Percentiles rank a stretch among this genome's conserved stretches.
phyloP scores from a whole-genome alignment of 2,888 invertebrate species.

The Ophraella communa region DNA sequence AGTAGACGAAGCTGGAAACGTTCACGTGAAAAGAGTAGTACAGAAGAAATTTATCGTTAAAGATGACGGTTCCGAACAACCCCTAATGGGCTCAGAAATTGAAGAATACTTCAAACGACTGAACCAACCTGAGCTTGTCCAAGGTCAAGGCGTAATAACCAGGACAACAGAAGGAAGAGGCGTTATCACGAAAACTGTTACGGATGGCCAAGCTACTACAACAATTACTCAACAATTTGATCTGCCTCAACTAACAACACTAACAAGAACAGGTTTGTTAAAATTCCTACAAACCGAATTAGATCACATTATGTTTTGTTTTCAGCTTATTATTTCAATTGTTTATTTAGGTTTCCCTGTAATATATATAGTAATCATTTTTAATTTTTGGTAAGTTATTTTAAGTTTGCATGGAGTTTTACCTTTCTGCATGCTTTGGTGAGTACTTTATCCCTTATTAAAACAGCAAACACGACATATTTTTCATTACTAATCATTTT shows the following conservation, averaged over 20 bases:
- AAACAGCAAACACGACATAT: not conserved
- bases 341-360: conserved; percentile 28
- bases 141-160: conserved; percentile 44
- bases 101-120: conserved; percentile 52
- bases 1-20: conserved; percentile 63
- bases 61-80: conserved; percentile 41
- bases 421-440: conserved; percentile 38
- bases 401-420: conserved; percentile 43
- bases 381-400: conserved; percentile 44
- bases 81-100: conserved; percentile 46
- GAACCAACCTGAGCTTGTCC: conserved; percentile 38
- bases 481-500: conserved; percentile 18
- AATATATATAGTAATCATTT: conserved; percentile 6
- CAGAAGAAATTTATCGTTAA: conserved; percentile 61
- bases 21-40: conserved; percentile 62
- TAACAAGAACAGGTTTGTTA: conserved; percentile 52
- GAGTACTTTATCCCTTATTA: conserved; percentile 22
- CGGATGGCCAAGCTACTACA: conserved; percentile 51
- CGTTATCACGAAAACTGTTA: conserved; percentile 46
- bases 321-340: conserved; percentile 20
- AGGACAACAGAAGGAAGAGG: conserved; percentile 44
- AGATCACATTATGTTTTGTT: conserved; percentile 9
- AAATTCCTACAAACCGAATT: conserved; percentile 17
- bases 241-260: conserved; percentile 44
- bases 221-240: conserved; percentile 54